A percentile compares a stretch with the other conserved stretches of the same genome.
These are phyloP conservation scores for Acipenser transmontanus DNA, from an alignment of 2,797 vertebrate species.

Conservation along the genomic window DNA sequence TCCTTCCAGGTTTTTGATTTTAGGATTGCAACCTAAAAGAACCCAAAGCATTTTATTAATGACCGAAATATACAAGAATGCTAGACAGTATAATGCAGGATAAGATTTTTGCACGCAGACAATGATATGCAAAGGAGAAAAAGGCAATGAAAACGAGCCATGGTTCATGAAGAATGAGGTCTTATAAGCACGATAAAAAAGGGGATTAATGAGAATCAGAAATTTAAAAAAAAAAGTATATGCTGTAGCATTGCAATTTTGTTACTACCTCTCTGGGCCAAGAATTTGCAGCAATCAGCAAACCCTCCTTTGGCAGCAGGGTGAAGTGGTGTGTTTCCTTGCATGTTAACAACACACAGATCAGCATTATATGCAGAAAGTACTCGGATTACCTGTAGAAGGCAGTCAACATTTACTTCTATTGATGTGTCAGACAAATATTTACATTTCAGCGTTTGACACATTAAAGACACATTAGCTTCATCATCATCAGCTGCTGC, in stretches of 20 bases:
- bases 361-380: constrained; percentile 70
- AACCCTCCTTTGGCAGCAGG: constrained; percentile 72
- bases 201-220: no score
- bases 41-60: not conserved
- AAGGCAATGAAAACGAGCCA: no score
- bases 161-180: not conserved
- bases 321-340: constrained; percentile 78
- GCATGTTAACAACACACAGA: constrained; percentile 60
- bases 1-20: constrained; percentile 66
- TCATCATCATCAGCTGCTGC: no score
- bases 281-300: constrained; percentile 79
- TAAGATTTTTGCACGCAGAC: not conserved
- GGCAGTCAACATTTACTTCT: not conserved
- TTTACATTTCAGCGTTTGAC: no score
- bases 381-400: constrained; percentile 49
- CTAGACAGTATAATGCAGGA: not conserved
- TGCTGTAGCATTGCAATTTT: no score
- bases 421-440: not conserved
- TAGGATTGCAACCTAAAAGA: constrained; percentile 79
- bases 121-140: no score
- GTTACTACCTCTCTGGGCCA: constrained; percentile 82
- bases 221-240: no score
- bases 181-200: no score
- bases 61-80: not conserved
- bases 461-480: no score